phyloP scores from a whole-genome alignment of 1,140 invertebrate genomes.

The roundworm (Caenorhabditis elegans) region DNA sequence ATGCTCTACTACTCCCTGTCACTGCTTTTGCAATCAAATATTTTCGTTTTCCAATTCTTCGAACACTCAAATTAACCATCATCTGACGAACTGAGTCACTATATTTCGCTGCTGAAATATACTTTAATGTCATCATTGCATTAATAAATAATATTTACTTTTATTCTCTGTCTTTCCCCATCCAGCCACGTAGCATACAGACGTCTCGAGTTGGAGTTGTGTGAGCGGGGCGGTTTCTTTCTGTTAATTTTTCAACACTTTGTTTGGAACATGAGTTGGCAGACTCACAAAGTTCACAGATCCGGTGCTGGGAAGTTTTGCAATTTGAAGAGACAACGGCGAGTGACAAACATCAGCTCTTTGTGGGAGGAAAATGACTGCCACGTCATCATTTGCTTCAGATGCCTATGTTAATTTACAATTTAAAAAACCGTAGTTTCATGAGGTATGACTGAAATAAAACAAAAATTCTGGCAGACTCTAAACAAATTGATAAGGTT shows the following conservation, averaged over 20 bases:
- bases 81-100: background rate
- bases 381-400: slow-evolving; percentile 7
- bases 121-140: background rate
- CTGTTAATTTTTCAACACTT: background rate
- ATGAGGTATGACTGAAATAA: too few species aligned
- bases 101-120: background rate
- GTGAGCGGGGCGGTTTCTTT: background rate
- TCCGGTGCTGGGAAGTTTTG: background rate
- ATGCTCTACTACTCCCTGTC: background rate
- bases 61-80: background rate
- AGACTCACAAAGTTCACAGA: background rate
- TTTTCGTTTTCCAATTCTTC: background rate
- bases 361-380: background rate
- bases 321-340: background rate
- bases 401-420: background rate
- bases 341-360: background rate
- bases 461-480: too few species aligned
- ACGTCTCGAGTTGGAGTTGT: background rate
- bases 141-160: background rate
- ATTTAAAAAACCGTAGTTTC: too few species aligned
- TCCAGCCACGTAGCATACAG: background rate
- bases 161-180: slow-evolving; percentile 9
- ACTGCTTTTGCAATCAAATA: background rate
- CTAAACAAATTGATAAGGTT: too few species aligned
- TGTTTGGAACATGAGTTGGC: background rate